A percentile compares a stretch with the other conserved stretches of the same genome.
Conservation (phyloP, 2,113 vertebrate genomes). For the Myotis yumanensis region DNA sequence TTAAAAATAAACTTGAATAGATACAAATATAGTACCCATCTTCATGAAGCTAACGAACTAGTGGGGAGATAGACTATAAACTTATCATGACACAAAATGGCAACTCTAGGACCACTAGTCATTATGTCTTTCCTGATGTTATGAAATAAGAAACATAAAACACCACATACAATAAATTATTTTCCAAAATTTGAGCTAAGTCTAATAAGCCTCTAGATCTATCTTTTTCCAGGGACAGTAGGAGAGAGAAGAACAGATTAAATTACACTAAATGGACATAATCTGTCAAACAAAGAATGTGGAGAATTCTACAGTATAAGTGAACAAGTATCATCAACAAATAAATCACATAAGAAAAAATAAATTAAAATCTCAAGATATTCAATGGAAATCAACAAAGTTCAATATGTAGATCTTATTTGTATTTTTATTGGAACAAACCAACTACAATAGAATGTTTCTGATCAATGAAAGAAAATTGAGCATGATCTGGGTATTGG, state of each 20-base stretch:
- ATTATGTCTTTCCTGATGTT: not conserved
- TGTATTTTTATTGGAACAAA: not conserved
- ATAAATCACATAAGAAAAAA: not conserved
- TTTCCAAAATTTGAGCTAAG: not conserved
- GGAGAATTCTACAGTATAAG: not conserved
- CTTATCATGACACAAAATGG: not conserved
- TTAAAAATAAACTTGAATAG: not conserved
- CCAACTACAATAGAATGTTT: not conserved
- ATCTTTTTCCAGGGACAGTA: not conserved
- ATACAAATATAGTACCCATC: not conserved
- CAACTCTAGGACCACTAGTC: not conserved
- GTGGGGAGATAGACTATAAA: not conserved
- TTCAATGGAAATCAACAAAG: not conserved
- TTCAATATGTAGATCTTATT: not conserved
- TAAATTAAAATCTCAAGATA: not conserved
- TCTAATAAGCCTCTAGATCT: not conserved
- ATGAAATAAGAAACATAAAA: conserved; percentile 6
- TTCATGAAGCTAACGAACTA: not conserved
- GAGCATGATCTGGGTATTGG: not conserved
- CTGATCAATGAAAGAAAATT: conserved; percentile 1
- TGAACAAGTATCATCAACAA: not conserved
- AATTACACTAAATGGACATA: not conserved
- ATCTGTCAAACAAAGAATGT: not conserved
- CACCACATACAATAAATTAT: not conserved
- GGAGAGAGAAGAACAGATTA: not conserved